A percentile compares a stretch with the other conserved stretches of the same genome.
Conservation (phyloP, 2,113 vertebrate species). For the Daphoenositta chrysoptera region DNA sequence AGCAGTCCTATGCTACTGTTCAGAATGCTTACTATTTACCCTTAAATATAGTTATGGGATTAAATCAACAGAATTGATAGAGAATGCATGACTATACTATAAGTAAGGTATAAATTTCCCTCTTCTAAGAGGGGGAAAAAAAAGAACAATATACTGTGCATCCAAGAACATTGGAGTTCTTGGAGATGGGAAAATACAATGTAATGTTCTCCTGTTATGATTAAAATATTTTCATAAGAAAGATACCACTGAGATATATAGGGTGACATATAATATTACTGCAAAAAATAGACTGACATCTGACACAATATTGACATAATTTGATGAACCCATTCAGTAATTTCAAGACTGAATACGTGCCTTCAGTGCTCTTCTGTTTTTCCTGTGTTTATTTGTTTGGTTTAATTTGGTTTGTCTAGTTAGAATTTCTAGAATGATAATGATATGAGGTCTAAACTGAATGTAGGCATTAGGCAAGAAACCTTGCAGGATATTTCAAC, state of each 20-base stretch:
- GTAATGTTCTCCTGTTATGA: background rate
- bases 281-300: background rate
- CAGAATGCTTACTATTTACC: background rate
- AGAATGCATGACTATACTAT: background rate
- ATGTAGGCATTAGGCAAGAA: background rate
- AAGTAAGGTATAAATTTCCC: background rate
- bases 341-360: background rate
- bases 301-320: background rate
- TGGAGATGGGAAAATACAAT: background rate
- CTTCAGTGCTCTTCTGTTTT: background rate
- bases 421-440: conserved; percentile 6
- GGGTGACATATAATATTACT: background rate
- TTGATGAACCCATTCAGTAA: background rate
- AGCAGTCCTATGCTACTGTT: background rate
- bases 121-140: background rate
- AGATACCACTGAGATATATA: background rate
- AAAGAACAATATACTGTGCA: background rate
- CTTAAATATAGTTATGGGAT: background rate
- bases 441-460: background rate
- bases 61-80: background rate
- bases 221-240: background rate
- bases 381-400: background rate
- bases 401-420: background rate
- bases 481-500: background rate
- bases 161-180: background rate